A percentile compares a stretch with the other conserved stretches of the same genome.
phyloP scores from a whole-genome alignment of 2,888 invertebrate genomes.

The Agrotis exclamationis region DNA sequence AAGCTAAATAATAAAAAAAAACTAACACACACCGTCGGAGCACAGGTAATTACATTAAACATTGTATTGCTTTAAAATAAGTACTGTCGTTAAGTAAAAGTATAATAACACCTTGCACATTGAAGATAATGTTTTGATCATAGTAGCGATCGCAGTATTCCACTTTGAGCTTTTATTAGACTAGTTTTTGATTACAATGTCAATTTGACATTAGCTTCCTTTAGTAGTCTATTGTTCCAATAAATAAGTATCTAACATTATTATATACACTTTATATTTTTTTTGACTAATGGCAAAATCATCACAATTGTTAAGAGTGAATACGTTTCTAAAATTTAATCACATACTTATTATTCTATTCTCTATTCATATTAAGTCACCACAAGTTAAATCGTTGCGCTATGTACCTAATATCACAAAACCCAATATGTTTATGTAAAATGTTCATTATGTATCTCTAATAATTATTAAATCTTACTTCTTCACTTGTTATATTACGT shows the following conservation, averaged over 20 bases:
- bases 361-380: conserved; percentile 76
- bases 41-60: conserved; percentile 81
- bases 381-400: conserved; percentile 59
- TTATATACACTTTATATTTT: conserved; percentile 73
- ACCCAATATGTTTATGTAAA: conserved; percentile 65
- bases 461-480: conserved; percentile 66
- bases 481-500: conserved; percentile 73
- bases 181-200: conserved; percentile 72
- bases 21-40: conserved; percentile 79
- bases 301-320: conserved; percentile 90
- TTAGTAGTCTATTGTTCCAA: conserved; percentile 74
- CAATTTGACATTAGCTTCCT: conserved; percentile 75
- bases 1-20: conserved; percentile 58
- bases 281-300: conserved; percentile 90
- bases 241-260: conserved; percentile 53
- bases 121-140: conserved; percentile 56
- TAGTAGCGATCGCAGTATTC: conserved; percentile 72
- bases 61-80: conserved; percentile 67
- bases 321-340: conserved; percentile 69
- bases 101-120: conserved; percentile 69
- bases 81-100: conserved; percentile 61
- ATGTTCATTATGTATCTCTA: conserved; percentile 70
- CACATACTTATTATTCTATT: conserved; percentile 49
- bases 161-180: conserved; percentile 79
- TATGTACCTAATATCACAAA: conserved; percentile 67